phyloP scores from a whole-genome alignment of 2,113 vertebrate genomes.

The Xiphophorus couchianus region DNA sequence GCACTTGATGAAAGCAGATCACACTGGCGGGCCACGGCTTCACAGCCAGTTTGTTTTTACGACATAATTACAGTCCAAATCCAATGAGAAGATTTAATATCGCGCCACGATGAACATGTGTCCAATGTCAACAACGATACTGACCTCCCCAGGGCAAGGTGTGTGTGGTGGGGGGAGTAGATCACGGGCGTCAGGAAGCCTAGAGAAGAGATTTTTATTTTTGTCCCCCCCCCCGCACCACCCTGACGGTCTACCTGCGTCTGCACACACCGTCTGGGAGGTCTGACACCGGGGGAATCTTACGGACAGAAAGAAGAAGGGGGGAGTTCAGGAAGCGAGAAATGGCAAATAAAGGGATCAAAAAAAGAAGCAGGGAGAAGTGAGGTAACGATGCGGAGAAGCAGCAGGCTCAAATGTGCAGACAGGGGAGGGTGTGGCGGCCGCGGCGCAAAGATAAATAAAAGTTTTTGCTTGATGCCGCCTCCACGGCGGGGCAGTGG shows the following conservation, averaged over 20 bases:
- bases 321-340: conserved; percentile 13
- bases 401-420: conserved; percentile 44
- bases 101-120: conserved; percentile 71
- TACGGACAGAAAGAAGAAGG: conserved; percentile 18
- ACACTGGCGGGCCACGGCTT: conserved; percentile 78
- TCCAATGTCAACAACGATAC: conserved; percentile 78
- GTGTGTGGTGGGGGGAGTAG: conserved; percentile 12
- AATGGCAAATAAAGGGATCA: background rate
- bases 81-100: conserved; percentile 84
- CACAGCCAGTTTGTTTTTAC: conserved; percentile 83
- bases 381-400: conserved; percentile 21
- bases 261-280: conserved; percentile 72
- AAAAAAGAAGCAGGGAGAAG: conserved; percentile 33
- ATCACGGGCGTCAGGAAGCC: conserved; percentile 51
- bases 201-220: conserved; percentile 36
- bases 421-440: conserved; percentile 60
- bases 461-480: conserved; percentile 50
- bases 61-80: conserved; percentile 84
- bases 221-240: conserved; percentile 13
- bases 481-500: conserved; percentile 46
- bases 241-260: conserved; percentile 67
- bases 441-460: conserved; percentile 49
- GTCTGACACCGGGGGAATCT: conserved; percentile 67
- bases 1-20: conserved; percentile 84
- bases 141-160: conserved; percentile 74